phyloP scores from a whole-genome alignment of 92 coral and sea anemone genomes.

The Plumapathes pennacea region DNA sequence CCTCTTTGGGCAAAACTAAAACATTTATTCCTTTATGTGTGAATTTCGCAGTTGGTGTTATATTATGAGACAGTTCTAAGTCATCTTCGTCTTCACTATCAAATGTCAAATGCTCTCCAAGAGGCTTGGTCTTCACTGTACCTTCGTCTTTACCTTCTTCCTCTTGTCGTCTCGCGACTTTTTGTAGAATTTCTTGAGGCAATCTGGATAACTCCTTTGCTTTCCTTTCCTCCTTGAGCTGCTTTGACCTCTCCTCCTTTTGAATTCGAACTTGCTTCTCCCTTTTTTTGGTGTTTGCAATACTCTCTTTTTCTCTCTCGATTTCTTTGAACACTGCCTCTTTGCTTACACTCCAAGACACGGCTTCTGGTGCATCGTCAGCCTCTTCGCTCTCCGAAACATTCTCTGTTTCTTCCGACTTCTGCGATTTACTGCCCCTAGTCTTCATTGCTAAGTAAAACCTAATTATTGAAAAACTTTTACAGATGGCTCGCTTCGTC shows the following conservation, averaged over 20 bases:
- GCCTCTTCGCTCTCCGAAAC: constrained; percentile 16
- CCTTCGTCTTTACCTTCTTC: constrained; percentile 14
- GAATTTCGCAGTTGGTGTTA: neutral
- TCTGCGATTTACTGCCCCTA: neutral
- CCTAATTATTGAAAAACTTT: neutral
- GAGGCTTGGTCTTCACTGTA: constrained; percentile 1
- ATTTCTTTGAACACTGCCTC: constrained; percentile 55
- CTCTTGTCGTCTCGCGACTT: constrained; percentile 67
- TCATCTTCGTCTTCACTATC: constrained; percentile 55
- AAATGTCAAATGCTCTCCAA: constrained; percentile 39
- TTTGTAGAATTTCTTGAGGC: constrained; percentile 71
- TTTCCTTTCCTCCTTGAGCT: constrained; percentile 53
- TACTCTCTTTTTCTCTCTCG: constrained; percentile 55
- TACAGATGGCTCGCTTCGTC: no score
- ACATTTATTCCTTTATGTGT: constrained; percentile 50
- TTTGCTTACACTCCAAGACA: constrained; percentile 78
- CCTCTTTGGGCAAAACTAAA: constrained; percentile 61
- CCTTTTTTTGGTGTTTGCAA: constrained; percentile 37
- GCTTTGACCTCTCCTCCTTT: constrained; percentile 59
- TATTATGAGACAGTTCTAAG: neutral
- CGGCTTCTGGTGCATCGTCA: constrained; percentile 77
- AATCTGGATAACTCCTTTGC: constrained; percentile 65
- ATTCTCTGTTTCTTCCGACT: neutral
- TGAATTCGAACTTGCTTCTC: constrained; percentile 71
- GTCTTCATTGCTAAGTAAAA: neutral